A percentile compares a stretch with the other conserved stretches of the same genome.
Evolutionary conservation across 2,888 invertebrate species (phyloP).

Genomic region (Thereva nobilitata): DNA sequence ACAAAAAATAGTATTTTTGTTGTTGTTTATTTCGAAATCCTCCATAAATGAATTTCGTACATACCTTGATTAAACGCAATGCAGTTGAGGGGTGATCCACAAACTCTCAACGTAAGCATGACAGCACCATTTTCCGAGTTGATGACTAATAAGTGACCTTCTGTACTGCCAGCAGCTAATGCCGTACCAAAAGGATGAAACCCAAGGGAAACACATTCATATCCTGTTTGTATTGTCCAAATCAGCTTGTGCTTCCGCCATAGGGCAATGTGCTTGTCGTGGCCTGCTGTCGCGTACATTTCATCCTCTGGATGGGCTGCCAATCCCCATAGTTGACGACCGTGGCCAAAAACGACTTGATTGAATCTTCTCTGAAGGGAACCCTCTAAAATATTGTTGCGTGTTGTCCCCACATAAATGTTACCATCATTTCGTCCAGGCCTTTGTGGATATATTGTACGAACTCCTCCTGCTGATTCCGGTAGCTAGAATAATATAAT

Average conservation of each 20-base stretch:
- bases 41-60: background rate
- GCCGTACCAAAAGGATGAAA: slow-evolving; percentile 89
- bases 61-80: slow-evolving; percentile 86
- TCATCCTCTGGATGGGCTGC: slow-evolving; percentile 90
- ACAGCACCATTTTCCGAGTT: slow-evolving; percentile 86
- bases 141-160: slow-evolving; percentile 83
- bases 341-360: slow-evolving; percentile 85
- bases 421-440: slow-evolving; percentile 88
- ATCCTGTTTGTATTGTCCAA: slow-evolving; percentile 86
- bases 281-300: slow-evolving; percentile 88
- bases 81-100: slow-evolving; percentile 84
- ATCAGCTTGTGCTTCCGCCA: slow-evolving; percentile 89
- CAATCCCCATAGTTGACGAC: slow-evolving; percentile 83
- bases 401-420: slow-evolving; percentile 87
- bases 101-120: slow-evolving; percentile 82
- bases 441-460: slow-evolving; percentile 85
- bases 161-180: slow-evolving; percentile 85
- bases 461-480: slow-evolving; percentile 84
- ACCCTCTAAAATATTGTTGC: slow-evolving; percentile 88
- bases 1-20: slow-evolving; percentile 5
- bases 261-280: slow-evolving; percentile 85
- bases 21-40: background rate
- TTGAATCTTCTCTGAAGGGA: slow-evolving; percentile 87
- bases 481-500: slow-evolving; percentile 66
- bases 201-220: slow-evolving; percentile 84